Evolutionary conservation across 2,113 vertebrate species (phyloP).

Genomic region (Sarotherodon lohbergeri): DNA sequence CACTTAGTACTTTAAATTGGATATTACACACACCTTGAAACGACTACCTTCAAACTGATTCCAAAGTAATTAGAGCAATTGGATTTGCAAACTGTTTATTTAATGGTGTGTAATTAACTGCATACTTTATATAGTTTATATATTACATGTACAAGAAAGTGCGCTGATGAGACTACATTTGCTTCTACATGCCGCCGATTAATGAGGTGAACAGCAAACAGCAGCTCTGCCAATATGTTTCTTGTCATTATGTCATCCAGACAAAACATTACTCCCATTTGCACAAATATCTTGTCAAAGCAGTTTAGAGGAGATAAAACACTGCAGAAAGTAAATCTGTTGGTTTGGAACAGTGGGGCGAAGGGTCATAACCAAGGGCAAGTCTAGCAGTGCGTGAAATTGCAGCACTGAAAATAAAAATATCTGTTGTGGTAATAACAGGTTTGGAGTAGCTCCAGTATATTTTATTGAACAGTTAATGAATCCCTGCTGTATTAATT

Average conservation of each 20-base stretch:
- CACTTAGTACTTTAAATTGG: not conserved
- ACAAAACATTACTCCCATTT: slow-evolving; percentile 23
- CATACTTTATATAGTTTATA: not conserved
- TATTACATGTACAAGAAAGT: not conserved
- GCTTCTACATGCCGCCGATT: not conserved
- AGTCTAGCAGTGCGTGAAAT: slow-evolving; percentile 43
- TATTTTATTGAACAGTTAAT: not conserved
- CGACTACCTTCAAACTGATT: not conserved
- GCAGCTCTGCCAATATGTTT: not conserved
- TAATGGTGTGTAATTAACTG: slow-evolving; percentile 15
- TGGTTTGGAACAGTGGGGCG: not conserved
- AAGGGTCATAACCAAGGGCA: slow-evolving; percentile 42
- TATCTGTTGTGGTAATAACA: not conserved
- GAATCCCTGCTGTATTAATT: not conserved
- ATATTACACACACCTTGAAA: not conserved
- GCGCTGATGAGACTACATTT: not conserved
- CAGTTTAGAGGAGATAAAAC: not conserved
- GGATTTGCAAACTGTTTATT: slow-evolving; percentile 2
- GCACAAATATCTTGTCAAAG: slow-evolving; percentile 16
- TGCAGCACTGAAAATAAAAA: slow-evolving; percentile 39
- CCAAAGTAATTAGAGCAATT: slow-evolving; percentile 1
- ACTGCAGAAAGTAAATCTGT: not conserved
- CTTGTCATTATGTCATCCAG: slow-evolving; percentile 20
- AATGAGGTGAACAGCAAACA: not conserved
- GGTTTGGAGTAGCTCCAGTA: not conserved